Conservation (phyloP, 2,888 invertebrate species). For the Orchestes rusci region DNA sequence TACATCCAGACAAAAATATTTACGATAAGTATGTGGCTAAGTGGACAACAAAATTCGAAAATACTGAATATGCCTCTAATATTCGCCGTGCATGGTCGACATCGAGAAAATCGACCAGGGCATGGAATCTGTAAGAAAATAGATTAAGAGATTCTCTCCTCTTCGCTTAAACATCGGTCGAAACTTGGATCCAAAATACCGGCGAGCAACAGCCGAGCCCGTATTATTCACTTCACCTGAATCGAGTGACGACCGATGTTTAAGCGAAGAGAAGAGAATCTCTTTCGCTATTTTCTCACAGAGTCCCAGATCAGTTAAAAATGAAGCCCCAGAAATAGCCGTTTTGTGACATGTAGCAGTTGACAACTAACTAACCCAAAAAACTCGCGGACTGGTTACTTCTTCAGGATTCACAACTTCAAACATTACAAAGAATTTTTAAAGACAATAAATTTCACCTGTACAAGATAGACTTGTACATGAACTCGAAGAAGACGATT, state of each 20-base stretch:
- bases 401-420: not conserved
- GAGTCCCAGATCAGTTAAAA: no score
- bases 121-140: no score
- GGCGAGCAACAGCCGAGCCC: no score
- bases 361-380: not conserved
- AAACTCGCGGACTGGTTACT: not conserved
- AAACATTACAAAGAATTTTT: not conserved
- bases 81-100: not conserved
- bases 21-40: not conserved
- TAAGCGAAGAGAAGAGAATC: no score
- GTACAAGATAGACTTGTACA: slow-evolving; percentile 7
- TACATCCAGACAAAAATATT: slow-evolving; percentile 2
- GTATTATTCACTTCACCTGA: no score
- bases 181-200: no score
- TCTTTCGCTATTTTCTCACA: no score
- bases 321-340: no score
- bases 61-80: slow-evolving; percentile 1
- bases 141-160: no score
- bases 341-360: not conserved
- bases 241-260: no score
- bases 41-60: not conserved
- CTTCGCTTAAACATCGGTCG: no score
- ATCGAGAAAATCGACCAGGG: not conserved
- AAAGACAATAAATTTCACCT: slow-evolving; percentile 6
- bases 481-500: slow-evolving; percentile 7